Evolutionary conservation across 2,888 invertebrate genomes (phyloP).

Genomic region (Dromius quadrimaculatus): DNA sequence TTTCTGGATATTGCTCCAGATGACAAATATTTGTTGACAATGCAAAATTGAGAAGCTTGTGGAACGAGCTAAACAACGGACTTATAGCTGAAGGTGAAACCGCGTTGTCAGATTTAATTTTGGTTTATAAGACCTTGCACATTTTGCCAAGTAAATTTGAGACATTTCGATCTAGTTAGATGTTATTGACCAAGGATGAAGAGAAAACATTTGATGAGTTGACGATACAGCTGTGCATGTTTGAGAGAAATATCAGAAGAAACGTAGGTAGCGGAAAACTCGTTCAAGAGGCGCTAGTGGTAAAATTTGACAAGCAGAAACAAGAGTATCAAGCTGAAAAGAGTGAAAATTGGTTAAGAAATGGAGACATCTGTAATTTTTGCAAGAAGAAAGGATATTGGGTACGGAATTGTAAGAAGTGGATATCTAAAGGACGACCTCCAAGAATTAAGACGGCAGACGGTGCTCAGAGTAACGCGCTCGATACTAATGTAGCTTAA

Average conservation of each 20-base stretch:
- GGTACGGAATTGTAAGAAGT: slow-evolving; percentile 38
- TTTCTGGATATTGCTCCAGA: too few species aligned
- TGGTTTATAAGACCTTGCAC: slow-evolving; percentile 50
- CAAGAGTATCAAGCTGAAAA: neutral
- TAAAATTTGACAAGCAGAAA: neutral
- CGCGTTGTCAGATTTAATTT: slow-evolving; percentile 38
- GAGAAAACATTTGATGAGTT: slow-evolving; percentile 48
- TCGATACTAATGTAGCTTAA: too few species aligned
- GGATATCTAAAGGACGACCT: slow-evolving; percentile 44
- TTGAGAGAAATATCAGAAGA: slow-evolving; percentile 38
- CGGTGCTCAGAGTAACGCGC: neutral
- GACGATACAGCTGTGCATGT: slow-evolving; percentile 48
- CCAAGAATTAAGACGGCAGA: slow-evolving; percentile 34
- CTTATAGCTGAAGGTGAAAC: slow-evolving; percentile 1
- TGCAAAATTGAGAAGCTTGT: slow-evolving; percentile 48
- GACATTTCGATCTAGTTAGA: slow-evolving; percentile 44
- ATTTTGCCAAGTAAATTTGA: slow-evolving; percentile 48
- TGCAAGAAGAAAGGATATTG: slow-evolving; percentile 39
- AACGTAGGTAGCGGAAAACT: neutral
- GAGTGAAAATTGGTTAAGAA: slow-evolving; percentile 4
- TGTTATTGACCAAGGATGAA: slow-evolving; percentile 38
- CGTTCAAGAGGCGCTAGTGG: neutral
- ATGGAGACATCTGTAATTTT: slow-evolving; percentile 48
- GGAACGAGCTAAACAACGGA: slow-evolving; percentile 12
- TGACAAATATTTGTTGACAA: too few species aligned